Percentiles rank a stretch among this genome's conserved stretches.
Evolutionary conservation across 2,888 invertebrate species (phyloP).

Genomic region (Meteorus colon): DNA sequence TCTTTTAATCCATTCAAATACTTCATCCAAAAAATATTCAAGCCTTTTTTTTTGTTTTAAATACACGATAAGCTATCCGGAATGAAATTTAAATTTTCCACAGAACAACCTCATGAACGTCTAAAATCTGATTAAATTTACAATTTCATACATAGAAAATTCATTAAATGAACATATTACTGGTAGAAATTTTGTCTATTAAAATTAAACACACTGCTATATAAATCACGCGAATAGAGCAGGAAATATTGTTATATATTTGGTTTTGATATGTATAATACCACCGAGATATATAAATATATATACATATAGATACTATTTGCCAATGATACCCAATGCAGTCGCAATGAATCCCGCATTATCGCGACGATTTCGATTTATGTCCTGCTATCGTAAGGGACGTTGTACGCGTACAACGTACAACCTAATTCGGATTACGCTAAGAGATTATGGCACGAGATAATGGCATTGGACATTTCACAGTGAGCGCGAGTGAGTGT

Average conservation of each 20-base stretch:
- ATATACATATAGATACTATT: slow-evolving; percentile 24
- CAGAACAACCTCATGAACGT: too few species aligned
- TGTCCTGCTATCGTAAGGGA: slow-evolving; percentile 64
- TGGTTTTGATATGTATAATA: neutral
- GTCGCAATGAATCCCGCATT: slow-evolving; percentile 56
- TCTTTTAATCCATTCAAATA: too few species aligned
- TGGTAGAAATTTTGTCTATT: neutral
- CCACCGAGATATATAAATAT: slow-evolving; percentile 21
- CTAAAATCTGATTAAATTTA: too few species aligned
- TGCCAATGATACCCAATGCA: slow-evolving; percentile 37
- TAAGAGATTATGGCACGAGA: slow-evolving; percentile 60
- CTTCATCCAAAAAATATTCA: too few species aligned
- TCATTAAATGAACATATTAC: too few species aligned
- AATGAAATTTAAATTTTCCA: too few species aligned
- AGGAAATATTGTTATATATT: slow-evolving; percentile 10
- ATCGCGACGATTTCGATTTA: slow-evolving; percentile 64
- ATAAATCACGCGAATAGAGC: neutral
- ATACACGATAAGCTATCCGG: too few species aligned
- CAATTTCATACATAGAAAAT: too few species aligned
- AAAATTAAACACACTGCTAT: neutral
- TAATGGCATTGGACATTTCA: slow-evolving; percentile 47
- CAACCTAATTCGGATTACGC: slow-evolving; percentile 62
- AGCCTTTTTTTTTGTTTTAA: too few species aligned
- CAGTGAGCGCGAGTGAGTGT: slow-evolving; percentile 9
- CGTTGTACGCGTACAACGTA: slow-evolving; percentile 55